A percentile compares a stretch with the other conserved stretches of the same genome.
phyloP scores from a whole-genome alignment of 2,797 vertebrate genomes.

The Xenopus petersii region DNA sequence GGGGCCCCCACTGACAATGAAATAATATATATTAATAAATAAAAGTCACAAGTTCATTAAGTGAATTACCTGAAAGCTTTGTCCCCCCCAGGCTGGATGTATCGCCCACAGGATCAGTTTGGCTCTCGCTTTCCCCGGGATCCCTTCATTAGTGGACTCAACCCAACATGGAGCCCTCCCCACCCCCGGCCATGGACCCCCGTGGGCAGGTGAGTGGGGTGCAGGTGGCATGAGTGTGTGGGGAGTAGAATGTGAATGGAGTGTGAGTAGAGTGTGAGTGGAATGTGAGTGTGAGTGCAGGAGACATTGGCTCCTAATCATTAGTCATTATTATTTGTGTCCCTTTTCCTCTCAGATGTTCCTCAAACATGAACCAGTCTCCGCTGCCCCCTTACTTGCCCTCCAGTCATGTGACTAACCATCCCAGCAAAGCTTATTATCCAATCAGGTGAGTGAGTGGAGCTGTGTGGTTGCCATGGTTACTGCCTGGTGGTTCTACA shows the following conservation, averaged over 20 bases:
- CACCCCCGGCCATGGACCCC: constrained; percentile 81
- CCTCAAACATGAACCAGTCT: constrained; percentile 78
- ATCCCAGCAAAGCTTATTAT: constrained; percentile 78
- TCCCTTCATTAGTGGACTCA: constrained; percentile 83
- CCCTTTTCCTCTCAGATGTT: constrained; percentile 67
- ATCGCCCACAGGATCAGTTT: constrained; percentile 90
- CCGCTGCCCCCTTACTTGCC: constrained; percentile 76
- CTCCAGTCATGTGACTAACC: constrained; percentile 73
- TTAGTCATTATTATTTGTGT: no score
- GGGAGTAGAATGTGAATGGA: no score
- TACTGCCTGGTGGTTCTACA: no score
- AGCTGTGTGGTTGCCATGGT: no score
- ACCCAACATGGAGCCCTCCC: constrained; percentile 81
- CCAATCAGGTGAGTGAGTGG: constrained; percentile 72
- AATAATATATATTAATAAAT: no score
- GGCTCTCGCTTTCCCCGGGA: constrained; percentile 87
- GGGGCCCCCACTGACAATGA: no score
- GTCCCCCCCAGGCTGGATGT: constrained; percentile 82
- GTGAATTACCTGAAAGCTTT: no score
- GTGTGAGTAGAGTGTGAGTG: no score
- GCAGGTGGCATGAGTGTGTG: no score
- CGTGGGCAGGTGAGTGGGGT: constrained; percentile 73
- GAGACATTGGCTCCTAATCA: no score
- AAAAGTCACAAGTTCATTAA: no score
- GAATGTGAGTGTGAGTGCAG: no score